These are phyloP conservation scores for Drosophila meridionalis DNA, from an alignment of 2,888 invertebrate genomes.

Conservation along the genomic window DNA sequence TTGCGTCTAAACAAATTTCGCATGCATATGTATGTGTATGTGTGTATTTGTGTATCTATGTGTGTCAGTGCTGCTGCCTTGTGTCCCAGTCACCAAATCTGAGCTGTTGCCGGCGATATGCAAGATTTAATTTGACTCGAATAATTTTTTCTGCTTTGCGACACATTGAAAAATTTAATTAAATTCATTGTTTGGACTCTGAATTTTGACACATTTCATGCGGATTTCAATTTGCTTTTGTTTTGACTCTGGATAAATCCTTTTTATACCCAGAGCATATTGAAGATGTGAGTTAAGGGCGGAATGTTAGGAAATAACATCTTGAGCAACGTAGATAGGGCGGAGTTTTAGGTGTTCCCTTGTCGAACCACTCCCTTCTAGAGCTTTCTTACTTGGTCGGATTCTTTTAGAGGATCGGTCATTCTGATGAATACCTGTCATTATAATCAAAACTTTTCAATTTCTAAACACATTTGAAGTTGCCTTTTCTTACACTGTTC, in stretches of 20 bases:
- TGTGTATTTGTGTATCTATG: conserved; percentile 17
- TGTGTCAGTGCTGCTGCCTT: conserved; percentile 31
- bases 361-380: neutral
- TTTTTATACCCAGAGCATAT: neutral
- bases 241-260: too few species aligned
- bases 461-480: neutral
- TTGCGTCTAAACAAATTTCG: conserved; percentile 58
- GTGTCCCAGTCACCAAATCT: conserved; percentile 19
- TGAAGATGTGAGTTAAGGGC: neutral
- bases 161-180: conserved; percentile 63
- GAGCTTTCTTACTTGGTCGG: neutral
- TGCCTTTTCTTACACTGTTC: neutral
- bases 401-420: too few species aligned
- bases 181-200: conserved; percentile 51
- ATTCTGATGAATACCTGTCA: neutral
- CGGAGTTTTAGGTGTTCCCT: neutral
- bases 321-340: neutral
- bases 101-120: conserved; percentile 72
- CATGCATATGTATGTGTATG: conserved; percentile 14
- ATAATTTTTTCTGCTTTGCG: conserved; percentile 35
- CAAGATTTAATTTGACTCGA: conserved; percentile 71
- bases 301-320: neutral
- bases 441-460: neutral
- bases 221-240: neutral
- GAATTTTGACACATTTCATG: conserved; percentile 50